Conservation (phyloP, 1,140 invertebrate genomes). For the Drosophila pruinosa region DNA sequence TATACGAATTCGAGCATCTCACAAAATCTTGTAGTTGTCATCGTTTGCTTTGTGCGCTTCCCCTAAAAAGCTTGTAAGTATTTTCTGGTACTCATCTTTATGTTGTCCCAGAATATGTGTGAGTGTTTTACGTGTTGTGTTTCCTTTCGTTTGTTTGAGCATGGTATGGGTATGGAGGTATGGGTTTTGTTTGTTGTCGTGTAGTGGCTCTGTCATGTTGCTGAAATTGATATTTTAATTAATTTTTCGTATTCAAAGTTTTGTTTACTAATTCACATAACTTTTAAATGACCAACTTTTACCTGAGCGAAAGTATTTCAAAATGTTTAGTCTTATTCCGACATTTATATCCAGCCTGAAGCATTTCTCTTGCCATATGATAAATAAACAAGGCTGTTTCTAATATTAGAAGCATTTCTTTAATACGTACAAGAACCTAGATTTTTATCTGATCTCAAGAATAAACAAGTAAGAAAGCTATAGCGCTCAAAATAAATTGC, state of each 20-base stretch:
- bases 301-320: constrained; percentile 19
- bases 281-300: constrained; percentile 67
- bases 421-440: too few relatives aligned
- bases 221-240: constrained; percentile 75
- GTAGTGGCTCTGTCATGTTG: constrained; percentile 46
- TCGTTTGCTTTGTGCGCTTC: constrained; percentile 26
- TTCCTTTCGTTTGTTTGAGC: background rate
- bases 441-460: too few relatives aligned
- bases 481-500: too few relatives aligned
- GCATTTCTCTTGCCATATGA: constrained; percentile 9
- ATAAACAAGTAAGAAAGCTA: too few relatives aligned
- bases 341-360: constrained; percentile 51
- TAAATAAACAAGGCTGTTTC: background rate
- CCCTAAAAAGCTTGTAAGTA: constrained; percentile 9
- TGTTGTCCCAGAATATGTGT: background rate
- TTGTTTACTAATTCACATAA: constrained; percentile 42
- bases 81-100: constrained; percentile 37
- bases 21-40: constrained; percentile 26
- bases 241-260: constrained; percentile 66
- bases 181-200: constrained; percentile 22
- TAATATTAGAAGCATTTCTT: background rate
- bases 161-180: too few relatives aligned
- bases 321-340: constrained; percentile 37
- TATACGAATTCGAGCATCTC: constrained; percentile 28
- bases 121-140: background rate